Evolutionary conservation across 2,113 vertebrate species (phyloP), one percentile per base, ranked within the genome.

Genomic region (Cyprinodon variegatus): DNA sequence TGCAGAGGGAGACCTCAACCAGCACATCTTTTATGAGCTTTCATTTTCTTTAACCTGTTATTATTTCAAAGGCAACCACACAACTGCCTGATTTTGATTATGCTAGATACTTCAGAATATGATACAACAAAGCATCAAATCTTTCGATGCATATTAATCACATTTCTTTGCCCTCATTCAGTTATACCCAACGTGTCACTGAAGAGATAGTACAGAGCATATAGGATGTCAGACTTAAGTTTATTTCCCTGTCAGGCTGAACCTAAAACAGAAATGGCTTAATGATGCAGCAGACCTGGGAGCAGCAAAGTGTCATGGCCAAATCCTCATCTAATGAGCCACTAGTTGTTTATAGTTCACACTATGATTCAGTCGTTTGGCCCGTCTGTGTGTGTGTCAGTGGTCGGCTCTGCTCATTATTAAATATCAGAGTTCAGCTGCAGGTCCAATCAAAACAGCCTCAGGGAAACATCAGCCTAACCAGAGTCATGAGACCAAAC

Each of bases 391-490:
- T 61, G 70, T 41, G 69, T 78, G 65, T 61, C 64, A 72, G 74
- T 63, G 41, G 70, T 83, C 80, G 75, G 22, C 39, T 81, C 68
- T 45, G 81, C 79, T 87, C 80, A 87, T 93, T 88, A 90, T 83
- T 86, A 89, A 93, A 93, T 92, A 93, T 90, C 86, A 90, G 84
- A 84, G 89, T 91, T 93, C 84, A 91, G 70, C 82, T 86, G 72
- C 73, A 83, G 84, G 86, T 86, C 88, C 88, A 91, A 86, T 87
- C 79, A 87, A 90, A 91, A 86, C 86, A 84, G 85, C 83, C 83
- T 75, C 9, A 73, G 90, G 83, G 89, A 89, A 88, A 82, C 86
- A 72, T 85, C 83, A 86, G 78, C 76, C 83, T 91, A 92, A 92
- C 82, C 84, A 71, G 73, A 93, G 85, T 93, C 91, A 93, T 92